phyloP scores from a whole-genome alignment of 1,140 invertebrate species.

The Philopotamus ludificatus region DNA sequence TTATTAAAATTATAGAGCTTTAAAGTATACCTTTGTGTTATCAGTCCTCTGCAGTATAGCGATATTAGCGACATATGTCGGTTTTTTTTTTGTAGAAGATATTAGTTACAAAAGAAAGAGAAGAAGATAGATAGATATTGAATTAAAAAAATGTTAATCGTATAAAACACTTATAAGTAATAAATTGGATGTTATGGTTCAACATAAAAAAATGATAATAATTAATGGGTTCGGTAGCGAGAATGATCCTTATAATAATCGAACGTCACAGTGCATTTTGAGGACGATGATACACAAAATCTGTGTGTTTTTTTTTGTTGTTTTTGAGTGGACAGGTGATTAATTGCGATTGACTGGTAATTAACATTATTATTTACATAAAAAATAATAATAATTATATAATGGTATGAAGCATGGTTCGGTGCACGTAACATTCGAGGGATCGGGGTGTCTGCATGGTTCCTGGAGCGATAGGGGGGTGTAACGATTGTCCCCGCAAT shows the following conservation, averaged over 20 bases:
- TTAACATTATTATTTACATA: not conserved
- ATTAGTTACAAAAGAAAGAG: conserved; percentile 36
- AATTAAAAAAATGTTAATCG: conserved; percentile 4
- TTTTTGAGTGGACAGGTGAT: not conserved
- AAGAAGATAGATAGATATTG: conserved; percentile 12
- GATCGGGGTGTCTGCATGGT: conserved; percentile 10
- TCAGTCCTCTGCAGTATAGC: conserved; percentile 41
- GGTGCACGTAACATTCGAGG: not conserved
- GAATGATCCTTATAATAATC: too few species aligned
- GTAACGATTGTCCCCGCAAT: conserved; percentile 5
- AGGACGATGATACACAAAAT: not conserved
- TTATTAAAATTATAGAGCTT: conserved; percentile 29
- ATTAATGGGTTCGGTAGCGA: too few species aligned
- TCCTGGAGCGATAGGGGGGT: conserved; percentile 20
- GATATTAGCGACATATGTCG: conserved; percentile 40
- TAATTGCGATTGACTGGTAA: not conserved
- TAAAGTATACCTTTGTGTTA: conserved; percentile 39
- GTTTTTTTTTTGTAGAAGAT: conserved; percentile 34
- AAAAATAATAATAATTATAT: not conserved
- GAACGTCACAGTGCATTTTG: too few species aligned
- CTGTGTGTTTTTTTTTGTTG: not conserved
- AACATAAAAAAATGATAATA: too few species aligned
- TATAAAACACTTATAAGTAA: conserved; percentile 4
- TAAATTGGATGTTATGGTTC: too few species aligned
- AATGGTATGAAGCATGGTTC: not conserved